phyloP scores from a whole-genome alignment of 2,113 vertebrate species.

The Cryptomyrus ogoouensis region DNA sequence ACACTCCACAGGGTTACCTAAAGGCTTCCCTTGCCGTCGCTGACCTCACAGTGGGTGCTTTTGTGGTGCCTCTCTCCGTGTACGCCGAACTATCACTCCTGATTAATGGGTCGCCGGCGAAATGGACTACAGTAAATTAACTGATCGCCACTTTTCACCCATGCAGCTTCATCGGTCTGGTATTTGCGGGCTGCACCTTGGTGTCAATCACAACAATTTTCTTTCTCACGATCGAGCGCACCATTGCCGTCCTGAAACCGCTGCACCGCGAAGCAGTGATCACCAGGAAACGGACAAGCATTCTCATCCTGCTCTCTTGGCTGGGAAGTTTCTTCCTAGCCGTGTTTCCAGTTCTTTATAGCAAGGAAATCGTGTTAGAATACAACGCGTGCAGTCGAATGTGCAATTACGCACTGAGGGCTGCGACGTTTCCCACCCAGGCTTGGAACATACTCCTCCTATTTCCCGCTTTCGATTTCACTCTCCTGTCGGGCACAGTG shows the following conservation, averaged over 20 bases:
- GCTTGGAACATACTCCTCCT: conserved; percentile 66
- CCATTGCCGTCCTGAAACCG: conserved; percentile 63
- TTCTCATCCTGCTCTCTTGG: conserved; percentile 62
- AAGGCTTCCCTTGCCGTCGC: conserved; percentile 67
- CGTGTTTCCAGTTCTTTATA: conserved; percentile 59
- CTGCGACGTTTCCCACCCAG: conserved; percentile 44
- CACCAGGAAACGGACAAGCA: conserved; percentile 56
- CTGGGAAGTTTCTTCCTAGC: conserved; percentile 63
- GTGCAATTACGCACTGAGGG: conserved; percentile 62
- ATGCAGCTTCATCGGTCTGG: conserved; percentile 57
- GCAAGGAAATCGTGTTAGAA: conserved; percentile 58
- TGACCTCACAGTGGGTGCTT: conserved; percentile 61
- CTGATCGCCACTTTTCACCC: conserved; percentile 57
- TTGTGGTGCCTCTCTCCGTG: conserved; percentile 65
- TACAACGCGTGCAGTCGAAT: conserved; percentile 70
- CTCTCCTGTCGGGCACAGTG: conserved; percentile 59
- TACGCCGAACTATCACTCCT: conserved; percentile 61
- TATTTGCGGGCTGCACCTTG: conserved; percentile 68
- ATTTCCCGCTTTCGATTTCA: conserved; percentile 68
- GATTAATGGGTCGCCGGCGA: conserved; percentile 42
- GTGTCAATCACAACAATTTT: conserved; percentile 71
- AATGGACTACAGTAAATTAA: conserved; percentile 51
- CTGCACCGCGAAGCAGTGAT: conserved; percentile 65
- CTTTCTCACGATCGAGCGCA: conserved; percentile 59
- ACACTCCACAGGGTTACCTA: conserved; percentile 65